A percentile compares a stretch with the other conserved stretches of the same genome.
phyloP scores from a whole-genome alignment of 2,797 vertebrate genomes.

The Numenius phaeopus region DNA sequence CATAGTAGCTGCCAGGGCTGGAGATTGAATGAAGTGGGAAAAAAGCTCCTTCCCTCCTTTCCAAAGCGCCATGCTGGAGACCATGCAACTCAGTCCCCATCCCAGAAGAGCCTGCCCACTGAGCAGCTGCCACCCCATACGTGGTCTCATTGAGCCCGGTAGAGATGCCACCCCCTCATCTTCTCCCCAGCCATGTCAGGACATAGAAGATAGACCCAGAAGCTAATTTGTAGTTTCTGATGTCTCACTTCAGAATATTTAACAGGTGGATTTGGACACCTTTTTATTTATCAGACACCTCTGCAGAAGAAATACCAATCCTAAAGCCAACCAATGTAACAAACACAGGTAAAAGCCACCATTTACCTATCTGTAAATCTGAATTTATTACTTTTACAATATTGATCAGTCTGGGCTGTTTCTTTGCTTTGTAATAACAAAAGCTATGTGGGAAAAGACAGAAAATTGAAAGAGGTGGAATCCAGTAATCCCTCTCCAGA shows the following conservation, averaged over 20 bases:
- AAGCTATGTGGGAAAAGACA: neutral
- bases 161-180: neutral
- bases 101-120: accelerated
- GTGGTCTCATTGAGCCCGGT: neutral
- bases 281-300: neutral
- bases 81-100: accelerated
- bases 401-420: neutral
- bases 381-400: neutral
- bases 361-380: neutral
- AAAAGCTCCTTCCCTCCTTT: neutral
- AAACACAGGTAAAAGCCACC: neutral
- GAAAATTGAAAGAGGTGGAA: neutral
- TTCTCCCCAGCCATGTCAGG: neutral
- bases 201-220: neutral
- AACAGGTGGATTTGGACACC: neutral
- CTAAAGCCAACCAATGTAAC: neutral
- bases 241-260: neutral
- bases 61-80: accelerated
- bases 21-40: accelerated
- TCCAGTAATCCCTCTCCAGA: neutral
- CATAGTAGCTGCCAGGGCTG: neutral
- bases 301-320: neutral
- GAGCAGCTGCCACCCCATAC: accelerated
- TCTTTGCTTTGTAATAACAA: neutral
- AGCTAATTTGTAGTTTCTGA: neutral